Conservation (phyloP, 2,797 vertebrate genomes). For the Melanotaenia trifasciata region DNA sequence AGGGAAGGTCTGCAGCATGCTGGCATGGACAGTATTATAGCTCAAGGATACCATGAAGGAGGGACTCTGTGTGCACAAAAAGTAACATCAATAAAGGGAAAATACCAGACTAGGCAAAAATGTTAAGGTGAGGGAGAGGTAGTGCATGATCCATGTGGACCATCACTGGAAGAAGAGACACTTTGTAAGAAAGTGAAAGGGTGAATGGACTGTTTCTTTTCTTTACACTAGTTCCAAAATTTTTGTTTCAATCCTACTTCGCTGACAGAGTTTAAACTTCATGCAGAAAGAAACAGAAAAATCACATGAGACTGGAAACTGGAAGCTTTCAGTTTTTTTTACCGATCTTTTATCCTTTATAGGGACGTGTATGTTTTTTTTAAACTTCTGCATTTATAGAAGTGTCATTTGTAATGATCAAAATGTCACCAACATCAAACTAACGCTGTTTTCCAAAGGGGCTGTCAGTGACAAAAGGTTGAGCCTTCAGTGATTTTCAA, state of each 20-base stretch:
- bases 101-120: background rate
- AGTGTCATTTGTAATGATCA: background rate
- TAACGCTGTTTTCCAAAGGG: background rate
- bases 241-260: background rate
- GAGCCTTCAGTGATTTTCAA: conserved; percentile 34
- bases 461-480: background rate
- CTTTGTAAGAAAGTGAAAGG: background rate
- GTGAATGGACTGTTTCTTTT: background rate
- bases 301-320: background rate
- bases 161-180: too few species aligned
- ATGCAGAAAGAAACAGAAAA: background rate
- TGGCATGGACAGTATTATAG: background rate
- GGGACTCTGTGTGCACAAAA: background rate
- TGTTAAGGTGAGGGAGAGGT: background rate
- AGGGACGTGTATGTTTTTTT: background rate
- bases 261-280: too few species aligned
- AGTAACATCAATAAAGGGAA: background rate
- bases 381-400: background rate
- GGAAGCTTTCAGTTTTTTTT: too few species aligned
- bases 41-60: background rate
- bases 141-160: background rate
- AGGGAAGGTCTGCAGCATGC: background rate
- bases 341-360: background rate
- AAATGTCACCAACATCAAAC: background rate
- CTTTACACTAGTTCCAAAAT: background rate